Conservation (phyloP, 2,888 invertebrate species). For the Pilophorus perplexus region DNA sequence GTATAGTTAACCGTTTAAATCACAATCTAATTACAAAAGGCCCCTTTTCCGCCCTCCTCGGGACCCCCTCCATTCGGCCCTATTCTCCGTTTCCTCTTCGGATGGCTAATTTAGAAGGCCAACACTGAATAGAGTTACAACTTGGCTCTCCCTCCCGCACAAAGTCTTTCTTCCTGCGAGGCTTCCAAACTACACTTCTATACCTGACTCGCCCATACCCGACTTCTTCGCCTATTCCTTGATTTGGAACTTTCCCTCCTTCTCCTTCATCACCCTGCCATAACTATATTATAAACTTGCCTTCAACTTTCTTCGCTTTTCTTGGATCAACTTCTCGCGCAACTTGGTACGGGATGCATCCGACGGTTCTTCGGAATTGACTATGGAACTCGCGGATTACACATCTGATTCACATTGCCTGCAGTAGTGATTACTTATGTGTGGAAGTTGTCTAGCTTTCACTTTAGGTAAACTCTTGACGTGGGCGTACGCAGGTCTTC, state of each 20-base stretch:
- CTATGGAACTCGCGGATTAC: too few relatives aligned
- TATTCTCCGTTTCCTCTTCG: neutral
- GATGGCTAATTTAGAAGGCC: conserved; percentile 18
- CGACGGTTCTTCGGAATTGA: too few relatives aligned
- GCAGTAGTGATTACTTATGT: too few relatives aligned
- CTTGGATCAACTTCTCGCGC: too few relatives aligned
- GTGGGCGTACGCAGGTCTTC: too few relatives aligned
- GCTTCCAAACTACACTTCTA: neutral
- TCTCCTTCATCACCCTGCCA: neutral
- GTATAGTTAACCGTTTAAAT: conserved; percentile 41
- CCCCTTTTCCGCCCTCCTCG: neutral
- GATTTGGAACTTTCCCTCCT: neutral
- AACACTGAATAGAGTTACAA: conserved; percentile 24
- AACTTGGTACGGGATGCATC: too few relatives aligned
- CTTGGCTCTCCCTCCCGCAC: conserved; percentile 6
- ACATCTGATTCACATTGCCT: too few relatives aligned
- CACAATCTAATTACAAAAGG: conserved; percentile 41
- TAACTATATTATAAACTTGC: conserved; percentile 7
- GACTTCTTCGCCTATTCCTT: neutral
- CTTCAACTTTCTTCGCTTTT: too few relatives aligned
- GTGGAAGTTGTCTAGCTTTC: too few relatives aligned
- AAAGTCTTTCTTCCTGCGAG: neutral
- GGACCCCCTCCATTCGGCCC: neutral
- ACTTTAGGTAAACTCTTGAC: too few relatives aligned
- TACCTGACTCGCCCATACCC: neutral